Evolutionary conservation across 2,113 vertebrate species (phyloP).

Genomic region (Heterotilapia buettikoferi): DNA sequence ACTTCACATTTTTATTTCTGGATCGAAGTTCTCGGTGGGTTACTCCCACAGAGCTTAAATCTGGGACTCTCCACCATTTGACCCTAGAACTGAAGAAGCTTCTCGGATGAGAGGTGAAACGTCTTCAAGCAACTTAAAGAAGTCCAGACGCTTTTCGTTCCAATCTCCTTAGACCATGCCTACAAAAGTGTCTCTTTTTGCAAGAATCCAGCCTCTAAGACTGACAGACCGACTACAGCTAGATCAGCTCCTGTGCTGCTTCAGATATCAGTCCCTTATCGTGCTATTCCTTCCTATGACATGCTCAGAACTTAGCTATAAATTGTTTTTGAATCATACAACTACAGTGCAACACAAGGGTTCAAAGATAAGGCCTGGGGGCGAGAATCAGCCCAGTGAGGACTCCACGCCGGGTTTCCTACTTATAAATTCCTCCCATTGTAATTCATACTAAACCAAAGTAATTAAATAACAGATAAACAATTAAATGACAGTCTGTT

Average conservation of each 20-base stretch:
- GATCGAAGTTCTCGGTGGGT: no score
- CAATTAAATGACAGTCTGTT: neutral
- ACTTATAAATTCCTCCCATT: neutral
- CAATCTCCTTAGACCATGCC: no score
- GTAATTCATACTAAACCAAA: neutral
- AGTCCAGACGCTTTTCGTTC: no score
- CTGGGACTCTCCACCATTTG: no score
- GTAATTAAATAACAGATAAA: neutral
- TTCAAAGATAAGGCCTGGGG: neutral
- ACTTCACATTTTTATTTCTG: no score
- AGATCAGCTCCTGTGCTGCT: neutral
- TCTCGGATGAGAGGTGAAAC: no score
- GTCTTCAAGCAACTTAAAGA: no score
- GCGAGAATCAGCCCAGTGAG: neutral
- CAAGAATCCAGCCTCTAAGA: neutral
- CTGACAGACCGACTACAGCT: neutral
- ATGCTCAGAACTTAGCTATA: neutral
- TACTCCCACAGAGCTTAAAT: no score
- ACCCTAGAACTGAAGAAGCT: no score
- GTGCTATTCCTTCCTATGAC: neutral
- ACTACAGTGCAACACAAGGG: neutral
- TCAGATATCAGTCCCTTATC: neutral
- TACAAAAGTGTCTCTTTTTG: constrained; percentile 2
- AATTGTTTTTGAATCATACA: neutral
- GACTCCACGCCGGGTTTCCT: neutral